Percentiles rank a stretch among this genome's conserved stretches.
These are phyloP conservation scores for Drosophila bunnanda DNA, from an alignment of 2,888 invertebrate genomes.

Conservation along the genomic window DNA sequence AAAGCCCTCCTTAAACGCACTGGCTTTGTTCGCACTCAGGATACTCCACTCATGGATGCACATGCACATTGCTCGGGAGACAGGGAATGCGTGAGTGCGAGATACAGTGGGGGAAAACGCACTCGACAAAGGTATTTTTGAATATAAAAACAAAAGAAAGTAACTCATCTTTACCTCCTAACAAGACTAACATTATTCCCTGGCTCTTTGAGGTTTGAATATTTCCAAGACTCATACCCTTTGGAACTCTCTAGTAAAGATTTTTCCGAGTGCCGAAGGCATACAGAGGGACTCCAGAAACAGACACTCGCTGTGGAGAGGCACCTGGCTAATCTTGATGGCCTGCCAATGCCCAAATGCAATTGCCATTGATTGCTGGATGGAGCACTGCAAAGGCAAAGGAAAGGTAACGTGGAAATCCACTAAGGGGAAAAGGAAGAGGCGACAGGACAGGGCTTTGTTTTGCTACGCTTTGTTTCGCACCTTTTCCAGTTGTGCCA, in stretches of 20 bases:
- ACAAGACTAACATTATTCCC: too few species aligned
- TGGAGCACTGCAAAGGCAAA: conserved; percentile 13
- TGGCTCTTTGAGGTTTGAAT: too few species aligned
- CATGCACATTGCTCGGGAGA: conserved; percentile 32
- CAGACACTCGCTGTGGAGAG: conserved; percentile 25
- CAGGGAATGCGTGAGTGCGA: conserved; percentile 7
- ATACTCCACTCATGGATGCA: conserved; percentile 51
- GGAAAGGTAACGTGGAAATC: conserved; percentile 5
- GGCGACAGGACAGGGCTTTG: conserved; percentile 21
- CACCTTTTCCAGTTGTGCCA: conserved; percentile 39
- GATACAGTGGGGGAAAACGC: conserved; percentile 13
- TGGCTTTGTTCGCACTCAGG: conserved; percentile 60
- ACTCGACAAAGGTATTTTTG: neutral
- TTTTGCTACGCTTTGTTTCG: conserved; percentile 20
- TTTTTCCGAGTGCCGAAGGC: conserved; percentile 12
- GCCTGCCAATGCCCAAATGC: conserved; percentile 63
- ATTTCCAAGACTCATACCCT: neutral
- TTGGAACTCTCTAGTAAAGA: neutral
- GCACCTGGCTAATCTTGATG: conserved; percentile 61
- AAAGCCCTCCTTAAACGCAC: neutral
- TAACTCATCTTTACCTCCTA: rapidly evolving
- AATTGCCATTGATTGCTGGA: conserved; percentile 51
- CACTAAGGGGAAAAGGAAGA: conserved; percentile 9
- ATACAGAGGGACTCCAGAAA: conserved; percentile 11
- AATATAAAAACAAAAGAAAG: neutral